Percentiles rank a stretch among this genome's conserved stretches.
These are phyloP conservation scores for Aphidius ervi DNA, from an alignment of 1,140 invertebrate species.

Conservation along the genomic window DNA sequence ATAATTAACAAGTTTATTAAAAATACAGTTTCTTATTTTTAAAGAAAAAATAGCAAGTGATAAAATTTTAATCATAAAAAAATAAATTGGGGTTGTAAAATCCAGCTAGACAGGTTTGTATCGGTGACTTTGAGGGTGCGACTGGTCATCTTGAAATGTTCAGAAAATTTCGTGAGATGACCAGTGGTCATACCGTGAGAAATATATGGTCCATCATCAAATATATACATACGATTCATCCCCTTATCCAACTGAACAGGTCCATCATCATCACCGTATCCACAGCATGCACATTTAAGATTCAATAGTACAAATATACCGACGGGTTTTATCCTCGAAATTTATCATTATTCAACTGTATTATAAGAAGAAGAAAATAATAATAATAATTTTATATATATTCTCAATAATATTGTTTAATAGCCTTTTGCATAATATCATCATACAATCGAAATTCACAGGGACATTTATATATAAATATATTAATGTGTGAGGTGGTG, in stretches of 20 bases:
- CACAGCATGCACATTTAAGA: too few species aligned
- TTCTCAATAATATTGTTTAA: background rate
- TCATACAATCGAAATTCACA: too few species aligned
- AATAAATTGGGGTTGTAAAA: background rate
- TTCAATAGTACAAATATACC: too few species aligned
- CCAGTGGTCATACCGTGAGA: conserved; percentile 45
- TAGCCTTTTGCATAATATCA: too few species aligned
- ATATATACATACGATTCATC: background rate
- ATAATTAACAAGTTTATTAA: background rate
- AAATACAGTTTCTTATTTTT: background rate
- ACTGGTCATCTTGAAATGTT: background rate
- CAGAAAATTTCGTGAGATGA: conserved; percentile 34
- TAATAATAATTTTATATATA: background rate
- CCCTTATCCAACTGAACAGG: conserved; percentile 24
- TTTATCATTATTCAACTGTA: too few species aligned
- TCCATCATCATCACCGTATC: conserved; percentile 16
- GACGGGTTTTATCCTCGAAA: too few species aligned
- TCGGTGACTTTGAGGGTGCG: conserved; percentile 14
- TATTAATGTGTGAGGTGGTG: too few species aligned
- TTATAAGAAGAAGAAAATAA: too few species aligned
- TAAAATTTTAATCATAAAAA: background rate
- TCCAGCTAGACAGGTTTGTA: conserved; percentile 26
- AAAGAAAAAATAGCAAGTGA: too few species aligned
- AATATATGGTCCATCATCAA: conserved; percentile 33
- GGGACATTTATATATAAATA: too few species aligned